These are phyloP conservation scores for Nixonia krombeini DNA, from an alignment of 1,140 invertebrate species.

Conservation along the genomic window DNA sequence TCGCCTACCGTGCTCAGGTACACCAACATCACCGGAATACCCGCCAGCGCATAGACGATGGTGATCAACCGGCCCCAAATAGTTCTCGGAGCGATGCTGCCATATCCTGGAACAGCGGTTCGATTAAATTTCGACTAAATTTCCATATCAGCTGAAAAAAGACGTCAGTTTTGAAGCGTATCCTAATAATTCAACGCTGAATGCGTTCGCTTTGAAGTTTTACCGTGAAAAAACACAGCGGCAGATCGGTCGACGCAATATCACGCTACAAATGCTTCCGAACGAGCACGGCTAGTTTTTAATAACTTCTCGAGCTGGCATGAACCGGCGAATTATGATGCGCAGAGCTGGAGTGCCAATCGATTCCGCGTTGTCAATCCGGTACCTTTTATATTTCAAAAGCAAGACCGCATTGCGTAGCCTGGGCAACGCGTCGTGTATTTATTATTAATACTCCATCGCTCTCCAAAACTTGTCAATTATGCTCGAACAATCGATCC, in stretches of 20 bases:
- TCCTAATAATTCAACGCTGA: slow-evolving; percentile 1
- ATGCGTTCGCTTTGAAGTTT: background rate
- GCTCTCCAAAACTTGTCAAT: background rate
- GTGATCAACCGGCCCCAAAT: slow-evolving; percentile 88
- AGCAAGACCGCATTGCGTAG: too few relatives aligned
- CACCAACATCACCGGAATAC: slow-evolving; percentile 91
- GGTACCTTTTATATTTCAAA: background rate
- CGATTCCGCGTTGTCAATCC: slow-evolving; percentile 1
- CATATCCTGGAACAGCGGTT: slow-evolving; percentile 92
- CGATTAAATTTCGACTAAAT: too few relatives aligned
- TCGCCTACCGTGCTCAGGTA: slow-evolving; percentile 90
- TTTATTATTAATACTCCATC: background rate
- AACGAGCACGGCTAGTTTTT: slow-evolving; percentile 4
- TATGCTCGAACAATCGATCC: too few relatives aligned
- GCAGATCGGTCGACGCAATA: slow-evolving; percentile 1
- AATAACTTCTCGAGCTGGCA: slow-evolving; percentile 1
- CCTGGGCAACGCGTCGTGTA: background rate
- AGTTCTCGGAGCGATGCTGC: slow-evolving; percentile 91
- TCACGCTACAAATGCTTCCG: background rate
- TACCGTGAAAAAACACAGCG: background rate
- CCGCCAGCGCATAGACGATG: slow-evolving; percentile 88
- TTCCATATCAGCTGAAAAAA: too few relatives aligned
- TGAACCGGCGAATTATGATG: background rate
- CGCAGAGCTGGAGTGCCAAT: background rate
- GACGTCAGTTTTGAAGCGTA: background rate